Evolutionary conservation across 1,140 invertebrate species (phyloP).

Genomic region (Anagrus nilaparvatae): DNA sequence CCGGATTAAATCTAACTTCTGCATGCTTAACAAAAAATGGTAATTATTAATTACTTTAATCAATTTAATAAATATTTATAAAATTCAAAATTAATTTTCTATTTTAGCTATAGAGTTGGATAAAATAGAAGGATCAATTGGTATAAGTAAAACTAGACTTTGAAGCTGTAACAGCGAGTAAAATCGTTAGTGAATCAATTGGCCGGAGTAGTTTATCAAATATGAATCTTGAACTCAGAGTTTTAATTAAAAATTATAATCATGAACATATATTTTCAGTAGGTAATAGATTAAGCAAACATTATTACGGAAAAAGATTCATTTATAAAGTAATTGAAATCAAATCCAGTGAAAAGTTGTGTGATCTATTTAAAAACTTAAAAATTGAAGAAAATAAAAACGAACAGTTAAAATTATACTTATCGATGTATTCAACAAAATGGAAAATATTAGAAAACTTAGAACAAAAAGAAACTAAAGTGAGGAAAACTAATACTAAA

Average conservation of each 20-base stretch:
- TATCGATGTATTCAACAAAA: constrained; percentile 29
- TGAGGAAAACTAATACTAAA: constrained; percentile 25
- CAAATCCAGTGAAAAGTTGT: constrained; percentile 21
- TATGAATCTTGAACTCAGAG: constrained; percentile 29
- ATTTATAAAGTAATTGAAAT: constrained; percentile 34
- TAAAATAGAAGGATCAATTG: constrained; percentile 33
- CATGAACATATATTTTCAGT: constrained; percentile 31
- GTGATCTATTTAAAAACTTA: constrained; percentile 28
- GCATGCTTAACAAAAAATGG: constrained; percentile 45
- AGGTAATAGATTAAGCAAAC: constrained; percentile 37
- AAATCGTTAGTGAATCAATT: constrained; percentile 31
- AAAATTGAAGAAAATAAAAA: constrained; percentile 24
- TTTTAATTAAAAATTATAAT: constrained; percentile 35
- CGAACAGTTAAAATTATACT: constrained; percentile 28
- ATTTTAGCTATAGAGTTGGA: constrained; percentile 42
- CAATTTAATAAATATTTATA: no score
- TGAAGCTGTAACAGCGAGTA: constrained; percentile 23
- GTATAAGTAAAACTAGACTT: constrained; percentile 28
- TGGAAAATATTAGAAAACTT: constrained; percentile 24
- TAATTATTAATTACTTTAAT: constrained; percentile 31
- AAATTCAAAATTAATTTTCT: no score
- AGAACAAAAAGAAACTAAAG: constrained; percentile 8
- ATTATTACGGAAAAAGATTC: constrained; percentile 40
- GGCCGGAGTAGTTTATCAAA: constrained; percentile 29
- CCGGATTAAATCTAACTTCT: constrained; percentile 45